phyloP scores from a whole-genome alignment of 2,888 invertebrate genomes.

The Thecophora atra region DNA sequence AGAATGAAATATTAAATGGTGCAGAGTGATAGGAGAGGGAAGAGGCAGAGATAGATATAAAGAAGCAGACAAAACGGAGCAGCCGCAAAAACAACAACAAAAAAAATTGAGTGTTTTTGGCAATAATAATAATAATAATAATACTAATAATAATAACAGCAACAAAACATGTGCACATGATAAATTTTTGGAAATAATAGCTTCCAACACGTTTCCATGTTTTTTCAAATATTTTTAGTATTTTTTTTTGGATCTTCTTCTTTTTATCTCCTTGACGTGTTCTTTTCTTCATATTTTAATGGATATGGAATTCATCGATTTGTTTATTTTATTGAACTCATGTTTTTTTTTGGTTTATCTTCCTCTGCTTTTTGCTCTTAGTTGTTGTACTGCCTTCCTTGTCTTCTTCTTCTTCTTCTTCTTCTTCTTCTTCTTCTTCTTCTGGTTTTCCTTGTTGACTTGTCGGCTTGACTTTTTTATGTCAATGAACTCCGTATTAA shows the following conservation, averaged over 20 bases:
- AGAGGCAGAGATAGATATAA: neutral
- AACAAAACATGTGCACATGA: too few species aligned
- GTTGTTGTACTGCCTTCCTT: neutral
- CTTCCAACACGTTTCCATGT: neutral
- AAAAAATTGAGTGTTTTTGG: neutral
- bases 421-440: neutral
- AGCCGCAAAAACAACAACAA: neutral
- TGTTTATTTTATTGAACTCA: too few species aligned
- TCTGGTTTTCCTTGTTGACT: too few species aligned
- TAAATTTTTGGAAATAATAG: neutral
- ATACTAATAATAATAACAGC: neutral
- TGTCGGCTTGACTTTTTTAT: neutral
- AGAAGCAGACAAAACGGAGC: neutral
- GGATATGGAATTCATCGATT: too few species aligned
- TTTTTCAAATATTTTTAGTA: too few species aligned
- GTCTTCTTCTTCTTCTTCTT: neutral
- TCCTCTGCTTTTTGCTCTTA: too few species aligned
- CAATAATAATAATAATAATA: neutral
- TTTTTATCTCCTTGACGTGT: neutral
- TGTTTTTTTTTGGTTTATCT: too few species aligned
- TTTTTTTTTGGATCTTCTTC: neutral
- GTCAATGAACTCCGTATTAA: constrained; percentile 13
- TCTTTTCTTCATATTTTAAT: too few species aligned
- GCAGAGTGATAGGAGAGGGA: neutral
- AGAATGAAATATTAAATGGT: neutral